Base-by-base conservation (phyloP, 2,888 invertebrate genomes). In the Hofmannophila pseudospretella region DNA sequence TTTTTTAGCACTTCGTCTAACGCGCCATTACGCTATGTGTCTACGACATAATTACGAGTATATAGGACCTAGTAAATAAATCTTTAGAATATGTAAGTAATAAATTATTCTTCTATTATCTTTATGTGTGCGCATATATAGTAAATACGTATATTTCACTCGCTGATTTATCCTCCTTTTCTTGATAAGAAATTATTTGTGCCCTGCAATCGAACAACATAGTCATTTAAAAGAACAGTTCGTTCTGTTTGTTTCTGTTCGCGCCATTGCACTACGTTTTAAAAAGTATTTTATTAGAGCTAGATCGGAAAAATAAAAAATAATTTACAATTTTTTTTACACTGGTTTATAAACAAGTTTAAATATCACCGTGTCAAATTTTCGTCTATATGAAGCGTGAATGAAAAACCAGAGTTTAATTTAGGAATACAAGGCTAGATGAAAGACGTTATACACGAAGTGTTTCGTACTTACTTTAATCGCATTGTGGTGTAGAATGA, bases 401-500 rank as follows among this genome's bases (percentile, higher is more conserved):
- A n/a, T n/a, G n/a, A n/a, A n/a, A 25, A 30, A 19, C 7, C 25
- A 33, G 23, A 23, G 2, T 23, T n/a, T 1, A 10, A 9, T 13
- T 32, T 7, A 27, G 26, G 20, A n/a, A n/a, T n/a, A n/a, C n/a
- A n/a, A 30, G 19, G 25, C 10, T 29, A 14, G 9, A 7, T 12
- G 26, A 7, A 12, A 25, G 10, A 20, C 28, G 33, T 38, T 22
- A 12, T 23, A 30, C 14, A 38, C 9, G 25, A 36, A 42, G 41
- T 34, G 37, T 34, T 40, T 36, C 36, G 34, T 37, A 12, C 26
- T 45, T 39, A 31, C 7, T 20, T 20, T 20, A 20, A 20, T 20
- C n/a, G n/a, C n/a, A n/a, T n/a, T n/a, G n/a, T n/a, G n/a, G n/a
- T 5, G 16, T 53, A 69, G 59, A 56, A 74, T 78, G 78, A 71